Percentiles rank a stretch among this genome's conserved stretches.
Evolutionary conservation across 1,140 invertebrate species (phyloP).

Genomic region (Yoshiicerus persimilis): DNA sequence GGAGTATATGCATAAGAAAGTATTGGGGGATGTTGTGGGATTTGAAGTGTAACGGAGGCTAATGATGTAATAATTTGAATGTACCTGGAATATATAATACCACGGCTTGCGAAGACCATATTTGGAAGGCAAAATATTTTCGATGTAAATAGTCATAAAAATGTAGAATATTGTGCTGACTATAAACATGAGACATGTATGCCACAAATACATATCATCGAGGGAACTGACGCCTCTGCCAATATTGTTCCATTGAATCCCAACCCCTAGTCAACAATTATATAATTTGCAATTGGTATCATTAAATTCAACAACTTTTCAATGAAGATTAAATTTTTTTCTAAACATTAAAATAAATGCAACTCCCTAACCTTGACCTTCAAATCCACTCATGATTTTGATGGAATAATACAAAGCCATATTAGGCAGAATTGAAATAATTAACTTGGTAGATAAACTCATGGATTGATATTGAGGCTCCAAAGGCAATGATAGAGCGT

Average conservation of each 20-base stretch:
- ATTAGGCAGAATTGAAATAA: constrained; percentile 31
- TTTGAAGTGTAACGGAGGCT: background rate
- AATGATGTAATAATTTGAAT: background rate
- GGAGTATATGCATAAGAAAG: no score
- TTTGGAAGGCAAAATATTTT: constrained; percentile 32
- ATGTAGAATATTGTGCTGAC: constrained; percentile 29
- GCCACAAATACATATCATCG: background rate
- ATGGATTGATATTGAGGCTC: constrained; percentile 21
- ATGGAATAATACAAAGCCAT: constrained; percentile 33
- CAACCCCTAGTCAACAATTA: constrained; percentile 9
- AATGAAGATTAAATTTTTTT: background rate
- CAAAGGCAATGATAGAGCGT: background rate
- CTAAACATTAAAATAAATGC: background rate
- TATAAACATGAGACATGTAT: constrained; percentile 30
- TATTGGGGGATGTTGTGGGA: no score
- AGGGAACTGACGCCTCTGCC: background rate
- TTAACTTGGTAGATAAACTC: constrained; percentile 8
- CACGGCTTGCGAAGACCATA: constrained; percentile 35
- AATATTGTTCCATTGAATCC: constrained; percentile 32
- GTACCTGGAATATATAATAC: constrained; percentile 40
- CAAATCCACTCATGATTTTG: constrained; percentile 37
- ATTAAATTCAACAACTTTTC: no score
- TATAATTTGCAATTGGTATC: background rate
- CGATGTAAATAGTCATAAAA: constrained; percentile 25
- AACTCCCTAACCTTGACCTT: constrained; percentile 22